Conservation (phyloP, 2,113 vertebrate genomes). For the Psilopsiagon aymara region DNA sequence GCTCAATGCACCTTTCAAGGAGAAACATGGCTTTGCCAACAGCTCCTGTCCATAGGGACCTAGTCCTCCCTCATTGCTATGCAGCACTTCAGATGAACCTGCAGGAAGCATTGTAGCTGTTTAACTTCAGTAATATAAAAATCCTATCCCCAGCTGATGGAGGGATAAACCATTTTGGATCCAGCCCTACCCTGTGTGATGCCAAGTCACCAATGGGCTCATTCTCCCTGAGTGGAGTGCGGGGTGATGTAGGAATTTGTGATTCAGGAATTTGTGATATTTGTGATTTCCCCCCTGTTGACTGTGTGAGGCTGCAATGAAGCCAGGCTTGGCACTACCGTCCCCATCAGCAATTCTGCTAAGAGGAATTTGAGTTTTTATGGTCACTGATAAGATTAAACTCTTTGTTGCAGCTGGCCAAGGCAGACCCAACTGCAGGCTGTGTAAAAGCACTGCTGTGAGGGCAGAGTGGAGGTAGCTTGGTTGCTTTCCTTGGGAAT, state of each 20-base stretch:
- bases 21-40: background rate
- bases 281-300: slow-evolving; percentile 9
- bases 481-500: slow-evolving; percentile 56
- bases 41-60: background rate
- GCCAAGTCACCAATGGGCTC: fast-evolving
- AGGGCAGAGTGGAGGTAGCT: slow-evolving; percentile 20
- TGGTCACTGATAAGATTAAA: slow-evolving; percentile 72
- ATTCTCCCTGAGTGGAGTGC: fast-evolving
- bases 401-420: slow-evolving; percentile 30
- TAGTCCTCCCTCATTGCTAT: fast-evolving
- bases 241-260: background rate
- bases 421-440: slow-evolving; percentile 13
- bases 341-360: slow-evolving; percentile 66
- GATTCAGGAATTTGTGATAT: slow-evolving; percentile 50
- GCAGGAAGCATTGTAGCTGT: background rate
- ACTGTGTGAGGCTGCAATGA: slow-evolving; percentile 7
- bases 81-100: background rate
- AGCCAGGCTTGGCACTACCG: slow-evolving; percentile 60
- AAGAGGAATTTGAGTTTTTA: slow-evolving; percentile 66
- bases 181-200: background rate
- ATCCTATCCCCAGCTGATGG: background rate
- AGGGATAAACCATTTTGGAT: background rate
- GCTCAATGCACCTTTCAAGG: background rate
- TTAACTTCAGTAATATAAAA: background rate
- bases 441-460: background rate